phyloP scores from a whole-genome alignment of 2,797 vertebrate species.

The Rhincodon typus region DNA sequence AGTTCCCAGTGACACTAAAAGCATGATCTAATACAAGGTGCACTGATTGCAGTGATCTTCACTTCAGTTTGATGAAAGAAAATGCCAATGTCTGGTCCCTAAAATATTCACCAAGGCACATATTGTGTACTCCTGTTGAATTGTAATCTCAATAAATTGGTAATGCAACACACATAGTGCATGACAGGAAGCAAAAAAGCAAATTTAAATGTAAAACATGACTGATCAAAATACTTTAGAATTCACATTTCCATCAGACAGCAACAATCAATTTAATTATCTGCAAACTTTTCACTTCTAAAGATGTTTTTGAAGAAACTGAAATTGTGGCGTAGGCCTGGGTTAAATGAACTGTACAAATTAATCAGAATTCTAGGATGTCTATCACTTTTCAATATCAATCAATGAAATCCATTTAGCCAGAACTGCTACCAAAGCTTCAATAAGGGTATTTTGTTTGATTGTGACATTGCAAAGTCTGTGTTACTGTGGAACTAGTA shows the following conservation, averaged over 20 bases:
- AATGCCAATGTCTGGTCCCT: no score
- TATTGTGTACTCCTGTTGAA: no score
- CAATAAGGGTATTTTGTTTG: background rate
- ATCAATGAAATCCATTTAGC: background rate
- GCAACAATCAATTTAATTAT: constrained; percentile 2
- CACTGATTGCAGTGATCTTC: no score
- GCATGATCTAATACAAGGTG: no score
- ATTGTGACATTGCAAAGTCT: background rate
- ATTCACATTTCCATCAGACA: background rate
- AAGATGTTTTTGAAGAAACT: background rate
- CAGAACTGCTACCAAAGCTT: background rate
- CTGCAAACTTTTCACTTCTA: background rate
- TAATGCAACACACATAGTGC: background rate
- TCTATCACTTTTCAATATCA: background rate
- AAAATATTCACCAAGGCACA: no score
- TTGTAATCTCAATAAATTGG: no score
- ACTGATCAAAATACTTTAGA: background rate
- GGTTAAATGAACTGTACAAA: background rate
- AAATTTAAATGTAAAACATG: background rate
- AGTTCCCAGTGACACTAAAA: no score
- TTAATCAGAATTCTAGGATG: background rate
- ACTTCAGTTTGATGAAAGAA: no score
- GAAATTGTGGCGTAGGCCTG: background rate
- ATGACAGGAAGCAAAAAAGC: background rate
- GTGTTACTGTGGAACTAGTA: background rate